Evolutionary conservation across 2,888 invertebrate species (phyloP).

Genomic region (Atrina japonica): DNA sequence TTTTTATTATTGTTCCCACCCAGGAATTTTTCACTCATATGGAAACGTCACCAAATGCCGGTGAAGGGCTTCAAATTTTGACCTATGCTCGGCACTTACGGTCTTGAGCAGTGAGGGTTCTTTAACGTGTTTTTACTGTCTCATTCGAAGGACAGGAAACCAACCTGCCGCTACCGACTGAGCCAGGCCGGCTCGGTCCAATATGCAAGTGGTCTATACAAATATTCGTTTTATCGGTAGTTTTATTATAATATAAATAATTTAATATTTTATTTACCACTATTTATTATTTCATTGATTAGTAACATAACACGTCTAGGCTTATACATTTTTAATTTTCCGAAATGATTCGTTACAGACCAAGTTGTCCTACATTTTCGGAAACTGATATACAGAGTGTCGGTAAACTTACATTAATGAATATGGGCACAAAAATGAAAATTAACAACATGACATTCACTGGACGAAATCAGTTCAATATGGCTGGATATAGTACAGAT

Average conservation of each 20-base stretch:
- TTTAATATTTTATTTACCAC: background rate
- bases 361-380: slow-evolving; percentile 9
- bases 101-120: no score
- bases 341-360: no score
- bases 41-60: no score
- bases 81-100: no score
- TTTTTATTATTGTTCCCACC: no score
- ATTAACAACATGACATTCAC: slow-evolving; percentile 18
- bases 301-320: background rate
- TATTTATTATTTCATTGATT: background rate
- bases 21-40: no score
- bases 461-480: slow-evolving; percentile 51
- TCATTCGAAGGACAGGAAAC: no score
- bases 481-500: slow-evolving; percentile 57
- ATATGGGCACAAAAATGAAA: slow-evolving; percentile 20
- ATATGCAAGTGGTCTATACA: background rate
- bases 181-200: no score
- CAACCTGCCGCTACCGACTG: no score
- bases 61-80: no score
- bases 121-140: no score
- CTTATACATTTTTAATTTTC: background rate
- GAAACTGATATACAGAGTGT: slow-evolving; percentile 57
- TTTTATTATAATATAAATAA: background rate
- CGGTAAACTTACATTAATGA: slow-evolving; percentile 50
- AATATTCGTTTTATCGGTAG: background rate